A percentile compares a stretch with the other conserved stretches of the same genome.
phyloP scores from a whole-genome alignment of 2,113 vertebrate genomes.

The Centropus unirufus region DNA sequence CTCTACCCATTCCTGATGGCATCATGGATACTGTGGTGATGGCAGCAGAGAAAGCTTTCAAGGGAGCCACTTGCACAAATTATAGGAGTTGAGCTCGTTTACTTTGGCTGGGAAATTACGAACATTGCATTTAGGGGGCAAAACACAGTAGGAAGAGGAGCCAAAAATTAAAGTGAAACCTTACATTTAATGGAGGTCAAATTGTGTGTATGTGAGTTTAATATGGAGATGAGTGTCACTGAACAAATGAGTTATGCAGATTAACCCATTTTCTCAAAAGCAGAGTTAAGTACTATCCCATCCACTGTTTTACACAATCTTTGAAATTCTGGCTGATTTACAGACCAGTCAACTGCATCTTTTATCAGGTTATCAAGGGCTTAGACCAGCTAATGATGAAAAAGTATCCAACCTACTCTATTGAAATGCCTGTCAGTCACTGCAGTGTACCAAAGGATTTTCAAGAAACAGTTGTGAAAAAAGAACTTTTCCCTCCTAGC shows the following conservation, averaged over 20 bases:
- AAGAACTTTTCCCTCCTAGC: background rate
- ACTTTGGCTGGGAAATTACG: background rate
- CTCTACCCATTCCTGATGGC: background rate
- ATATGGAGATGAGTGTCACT: background rate
- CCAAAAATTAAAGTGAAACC: background rate
- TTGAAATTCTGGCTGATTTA: slow-evolving; percentile 30
- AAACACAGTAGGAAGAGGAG: background rate
- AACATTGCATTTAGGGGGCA: background rate
- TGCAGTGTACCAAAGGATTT: background rate
- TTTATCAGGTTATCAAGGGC: slow-evolving; percentile 32
- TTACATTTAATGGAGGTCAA: background rate
- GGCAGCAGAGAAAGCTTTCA: background rate
- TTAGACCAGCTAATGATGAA: background rate
- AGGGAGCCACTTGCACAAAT: background rate
- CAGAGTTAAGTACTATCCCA: background rate
- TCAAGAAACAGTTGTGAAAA: slow-evolving; percentile 39
- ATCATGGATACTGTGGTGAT: background rate
- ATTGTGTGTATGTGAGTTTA: background rate
- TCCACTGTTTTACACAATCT: background rate
- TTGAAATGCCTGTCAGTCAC: background rate
- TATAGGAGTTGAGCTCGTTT: background rate
- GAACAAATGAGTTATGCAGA: slow-evolving; percentile 24
- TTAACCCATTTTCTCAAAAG: slow-evolving; percentile 27
- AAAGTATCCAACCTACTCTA: background rate
- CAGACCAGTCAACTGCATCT: slow-evolving; percentile 31